phyloP scores from a whole-genome alignment of 2,888 invertebrate species.

The Leptopterna dolabrata region DNA sequence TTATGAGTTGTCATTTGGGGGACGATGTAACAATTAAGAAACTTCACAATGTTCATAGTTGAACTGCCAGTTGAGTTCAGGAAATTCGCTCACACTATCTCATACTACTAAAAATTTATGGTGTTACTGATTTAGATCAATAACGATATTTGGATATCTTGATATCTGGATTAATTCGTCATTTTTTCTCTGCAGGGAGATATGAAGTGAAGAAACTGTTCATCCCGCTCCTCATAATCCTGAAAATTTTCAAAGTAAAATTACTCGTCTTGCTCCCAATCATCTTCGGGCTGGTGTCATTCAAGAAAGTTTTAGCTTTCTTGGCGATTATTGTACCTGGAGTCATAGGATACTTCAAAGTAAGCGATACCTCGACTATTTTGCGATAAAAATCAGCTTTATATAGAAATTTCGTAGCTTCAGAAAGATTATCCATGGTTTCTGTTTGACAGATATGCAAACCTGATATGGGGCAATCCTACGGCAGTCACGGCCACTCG shows the following conservation, averaged over 20 bases:
- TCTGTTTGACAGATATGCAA: constrained; percentile 70
- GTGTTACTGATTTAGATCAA: too few species aligned
- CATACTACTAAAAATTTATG: too few species aligned
- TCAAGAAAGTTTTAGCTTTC: constrained; percentile 84
- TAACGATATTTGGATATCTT: too few species aligned
- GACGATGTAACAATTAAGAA: too few species aligned
- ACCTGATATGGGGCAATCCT: constrained; percentile 68
- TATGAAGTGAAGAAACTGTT: constrained; percentile 84
- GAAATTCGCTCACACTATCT: too few species aligned
- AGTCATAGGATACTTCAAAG: constrained; percentile 84
- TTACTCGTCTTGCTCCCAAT: constrained; percentile 83
- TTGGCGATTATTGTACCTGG: constrained; percentile 84
- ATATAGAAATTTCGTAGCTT: too few species aligned
- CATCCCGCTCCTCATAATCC: constrained; percentile 82
- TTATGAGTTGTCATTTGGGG: too few species aligned
- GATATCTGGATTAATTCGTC: too few species aligned
- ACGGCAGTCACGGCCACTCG: constrained; percentile 67
- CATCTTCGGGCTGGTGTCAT: constrained; percentile 84
- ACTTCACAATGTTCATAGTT: too few species aligned
- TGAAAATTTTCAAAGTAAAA: constrained; percentile 87
- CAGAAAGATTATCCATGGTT: too few species aligned
- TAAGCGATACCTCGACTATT: constrained; percentile 3
- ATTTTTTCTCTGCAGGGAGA: constrained; percentile 73
- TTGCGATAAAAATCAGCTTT: too few species aligned
- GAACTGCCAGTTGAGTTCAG: too few species aligned